These are phyloP conservation scores for Drosophila grimshawi DNA, from an alignment of 1,140 invertebrate genomes.

Conservation along the genomic window DNA sequence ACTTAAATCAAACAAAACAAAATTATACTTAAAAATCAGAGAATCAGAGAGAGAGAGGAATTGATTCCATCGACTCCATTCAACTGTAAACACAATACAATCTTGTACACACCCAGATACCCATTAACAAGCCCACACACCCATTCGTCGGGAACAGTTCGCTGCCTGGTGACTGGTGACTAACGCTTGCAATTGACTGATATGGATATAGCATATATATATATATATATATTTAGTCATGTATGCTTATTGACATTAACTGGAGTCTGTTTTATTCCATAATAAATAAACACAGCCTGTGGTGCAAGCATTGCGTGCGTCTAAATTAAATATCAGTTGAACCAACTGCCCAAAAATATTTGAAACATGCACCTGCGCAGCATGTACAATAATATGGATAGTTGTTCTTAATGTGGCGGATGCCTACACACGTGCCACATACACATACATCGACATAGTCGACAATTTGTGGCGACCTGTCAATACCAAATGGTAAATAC, in stretches of 20 bases:
- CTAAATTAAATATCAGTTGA: constrained; percentile 5
- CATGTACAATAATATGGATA: no score
- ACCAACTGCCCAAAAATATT: constrained; percentile 1
- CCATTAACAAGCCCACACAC: not conserved
- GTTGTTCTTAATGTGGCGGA: not conserved
- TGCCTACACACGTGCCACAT: constrained; percentile 11
- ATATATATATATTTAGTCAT: no score
- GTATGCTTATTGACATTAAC: no score
- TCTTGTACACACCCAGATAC: not conserved
- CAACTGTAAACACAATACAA: not conserved
- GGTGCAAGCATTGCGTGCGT: constrained; percentile 8
- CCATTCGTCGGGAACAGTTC: not conserved
- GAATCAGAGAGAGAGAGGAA: not conserved
- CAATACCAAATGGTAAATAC: constrained; percentile 8
- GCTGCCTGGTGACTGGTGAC: constrained; percentile 17
- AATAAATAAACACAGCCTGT: constrained; percentile 1
- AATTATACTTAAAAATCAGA: constrained; percentile 10
- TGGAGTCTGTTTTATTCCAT: not conserved
- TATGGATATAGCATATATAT: no score
- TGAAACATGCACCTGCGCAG: not conserved
- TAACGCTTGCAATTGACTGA: not conserved
- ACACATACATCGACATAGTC: not conserved
- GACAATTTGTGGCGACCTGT: constrained; percentile 11
- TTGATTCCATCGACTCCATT: constrained; percentile 5
- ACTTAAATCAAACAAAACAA: no score